These are phyloP conservation scores for Metellina segmentata DNA, from an alignment of 2,888 invertebrate genomes.

Conservation along the genomic window DNA sequence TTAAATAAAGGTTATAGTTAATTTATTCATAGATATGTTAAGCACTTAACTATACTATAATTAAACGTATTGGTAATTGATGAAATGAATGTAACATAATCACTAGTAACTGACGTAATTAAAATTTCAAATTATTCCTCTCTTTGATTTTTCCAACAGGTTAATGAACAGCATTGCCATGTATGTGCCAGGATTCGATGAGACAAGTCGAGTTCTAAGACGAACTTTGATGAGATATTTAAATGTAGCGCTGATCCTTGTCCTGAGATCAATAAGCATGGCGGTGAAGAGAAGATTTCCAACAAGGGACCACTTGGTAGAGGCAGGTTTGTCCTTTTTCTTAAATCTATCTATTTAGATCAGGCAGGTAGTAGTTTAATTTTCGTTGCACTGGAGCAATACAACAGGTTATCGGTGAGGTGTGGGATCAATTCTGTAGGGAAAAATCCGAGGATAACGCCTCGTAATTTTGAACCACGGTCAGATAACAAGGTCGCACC, in stretches of 20 bases:
- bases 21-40: too few relatives aligned
- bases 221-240: slow-evolving; percentile 85
- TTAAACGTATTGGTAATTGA: not conserved
- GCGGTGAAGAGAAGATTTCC: slow-evolving; percentile 85
- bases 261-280: slow-evolving; percentile 85
- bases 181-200: slow-evolving; percentile 84
- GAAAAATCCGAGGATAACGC: too few relatives aligned
- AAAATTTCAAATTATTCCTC: too few relatives aligned
- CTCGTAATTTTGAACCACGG: too few relatives aligned
- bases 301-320: slow-evolving; percentile 84
- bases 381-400: too few relatives aligned
- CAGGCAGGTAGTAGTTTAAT: too few relatives aligned
- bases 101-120: too few relatives aligned
- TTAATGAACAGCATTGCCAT: slow-evolving; percentile 84
- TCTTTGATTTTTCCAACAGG: slow-evolving; percentile 79
- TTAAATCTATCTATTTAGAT: too few relatives aligned
- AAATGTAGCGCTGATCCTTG: slow-evolving; percentile 84
- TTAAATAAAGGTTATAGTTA: too few relatives aligned
- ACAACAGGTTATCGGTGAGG: too few relatives aligned
- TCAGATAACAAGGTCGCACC: too few relatives aligned
- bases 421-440: too few relatives aligned
- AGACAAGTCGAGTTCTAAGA: slow-evolving; percentile 84
- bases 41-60: not conserved
- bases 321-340: slow-evolving; percentile 82
- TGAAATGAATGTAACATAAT: not conserved